These are phyloP conservation scores for Ophioninae sp. DNA, from an alignment of 2,888 invertebrate genomes.

Conservation along the genomic window DNA sequence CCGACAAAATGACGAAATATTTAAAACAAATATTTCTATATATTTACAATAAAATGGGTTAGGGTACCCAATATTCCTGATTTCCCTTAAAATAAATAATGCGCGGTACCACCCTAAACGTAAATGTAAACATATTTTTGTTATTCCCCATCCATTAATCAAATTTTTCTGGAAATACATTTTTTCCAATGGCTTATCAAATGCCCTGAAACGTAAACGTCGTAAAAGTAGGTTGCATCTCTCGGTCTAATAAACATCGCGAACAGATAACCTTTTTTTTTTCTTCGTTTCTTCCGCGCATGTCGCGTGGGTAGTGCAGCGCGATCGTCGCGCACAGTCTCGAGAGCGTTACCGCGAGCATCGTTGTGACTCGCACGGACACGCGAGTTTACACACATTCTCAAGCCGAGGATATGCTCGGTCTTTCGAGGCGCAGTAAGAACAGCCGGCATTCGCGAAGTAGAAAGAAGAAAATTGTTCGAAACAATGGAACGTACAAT, in stretches of 20 bases:
- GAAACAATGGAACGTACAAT: neutral
- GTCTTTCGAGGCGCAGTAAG: constrained; percentile 34
- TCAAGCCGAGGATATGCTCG: constrained; percentile 42
- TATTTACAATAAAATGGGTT: no score
- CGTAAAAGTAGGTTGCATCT: neutral
- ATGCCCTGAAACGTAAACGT: neutral
- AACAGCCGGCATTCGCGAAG: constrained; percentile 57
- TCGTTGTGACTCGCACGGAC: constrained; percentile 25
- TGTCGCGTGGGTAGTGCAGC: constrained; percentile 2
- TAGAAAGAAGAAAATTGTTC: constrained; percentile 58
- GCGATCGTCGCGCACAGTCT: constrained; percentile 42
- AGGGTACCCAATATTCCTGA: no score
- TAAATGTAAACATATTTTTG: no score
- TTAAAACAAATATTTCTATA: no score
- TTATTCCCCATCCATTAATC: no score
- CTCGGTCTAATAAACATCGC: neutral
- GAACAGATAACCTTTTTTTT: neutral
- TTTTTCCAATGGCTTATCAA: no score
- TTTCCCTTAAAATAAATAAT: no score
- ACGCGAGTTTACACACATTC: constrained; percentile 12
- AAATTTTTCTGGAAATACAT: no score
- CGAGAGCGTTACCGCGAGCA: constrained; percentile 16
- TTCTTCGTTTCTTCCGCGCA: constrained; percentile 5
- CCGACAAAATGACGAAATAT: no score
- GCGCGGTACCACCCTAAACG: no score